Evolutionary conservation across 2,113 vertebrate species (phyloP).

Genomic region (Erpornis zantholeuca): DNA sequence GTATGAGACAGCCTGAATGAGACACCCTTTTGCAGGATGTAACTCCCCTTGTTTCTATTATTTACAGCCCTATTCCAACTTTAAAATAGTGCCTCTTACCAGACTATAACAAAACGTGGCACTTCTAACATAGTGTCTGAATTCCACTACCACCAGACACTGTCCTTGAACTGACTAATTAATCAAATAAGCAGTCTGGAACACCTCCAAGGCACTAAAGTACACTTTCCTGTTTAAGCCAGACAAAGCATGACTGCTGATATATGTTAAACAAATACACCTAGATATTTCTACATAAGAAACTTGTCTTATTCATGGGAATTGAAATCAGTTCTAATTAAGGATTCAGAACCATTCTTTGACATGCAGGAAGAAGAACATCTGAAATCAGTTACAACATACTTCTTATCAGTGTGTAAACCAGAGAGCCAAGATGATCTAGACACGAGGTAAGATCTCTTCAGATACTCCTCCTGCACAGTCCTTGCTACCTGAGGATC

Average conservation of each 20-base stretch:
- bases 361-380: not conserved
- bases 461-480: not conserved
- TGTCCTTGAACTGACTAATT: not conserved
- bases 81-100: not conserved
- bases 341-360: not conserved
- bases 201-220: not conserved
- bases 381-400: not conserved
- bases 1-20: not conserved
- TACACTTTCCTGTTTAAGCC: not conserved
- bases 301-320: not conserved
- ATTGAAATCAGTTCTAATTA: not conserved
- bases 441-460: not conserved
- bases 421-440: not conserved
- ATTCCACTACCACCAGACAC: not conserved
- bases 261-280: not conserved
- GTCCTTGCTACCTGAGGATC: not conserved
- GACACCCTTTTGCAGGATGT: not conserved
- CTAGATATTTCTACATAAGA: not conserved
- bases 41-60: not conserved
- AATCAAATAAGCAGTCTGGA: not conserved
- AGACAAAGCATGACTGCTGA: not conserved
- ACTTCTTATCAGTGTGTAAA: not conserved
- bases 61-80: not conserved
- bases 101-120: not conserved
- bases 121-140: not conserved